Percentiles rank a stretch among this genome's conserved stretches.
Conservation (phyloP, 1,140 invertebrate species). For the Pseudomyrmex sp. region DNA sequence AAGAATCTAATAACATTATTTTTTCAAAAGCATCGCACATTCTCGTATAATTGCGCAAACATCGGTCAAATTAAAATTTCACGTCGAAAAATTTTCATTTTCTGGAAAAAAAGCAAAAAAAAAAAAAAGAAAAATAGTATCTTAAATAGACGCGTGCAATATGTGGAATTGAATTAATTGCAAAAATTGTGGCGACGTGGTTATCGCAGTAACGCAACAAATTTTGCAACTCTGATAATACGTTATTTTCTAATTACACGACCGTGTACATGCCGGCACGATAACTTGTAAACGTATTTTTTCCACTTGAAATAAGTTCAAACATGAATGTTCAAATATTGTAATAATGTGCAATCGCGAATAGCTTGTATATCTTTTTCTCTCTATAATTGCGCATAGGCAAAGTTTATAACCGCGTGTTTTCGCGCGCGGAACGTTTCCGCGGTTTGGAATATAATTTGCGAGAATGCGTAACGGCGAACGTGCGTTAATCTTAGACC, state of each 20-base stretch:
- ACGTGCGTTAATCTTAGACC: constrained; percentile 51
- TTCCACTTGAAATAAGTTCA: too few species aligned
- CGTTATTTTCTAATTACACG: too few species aligned
- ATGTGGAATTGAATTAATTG: constrained; percentile 21
- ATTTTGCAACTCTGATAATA: constrained; percentile 3
- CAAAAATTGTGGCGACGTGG: neutral
- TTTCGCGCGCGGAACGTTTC: constrained; percentile 13
- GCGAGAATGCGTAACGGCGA: constrained; percentile 45
- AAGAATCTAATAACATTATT: neutral
- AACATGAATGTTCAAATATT: too few species aligned
- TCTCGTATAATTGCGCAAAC: neutral
- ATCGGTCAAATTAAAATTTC: too few species aligned
- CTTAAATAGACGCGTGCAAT: neutral
- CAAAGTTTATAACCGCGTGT: constrained; percentile 45
- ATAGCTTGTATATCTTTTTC: neutral
- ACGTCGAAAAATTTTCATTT: neutral
- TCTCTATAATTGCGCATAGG: constrained; percentile 11
- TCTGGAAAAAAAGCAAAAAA: neutral
- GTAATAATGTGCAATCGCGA: too few species aligned
- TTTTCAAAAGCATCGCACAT: neutral
- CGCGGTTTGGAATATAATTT: constrained; percentile 52
- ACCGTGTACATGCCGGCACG: too few species aligned
- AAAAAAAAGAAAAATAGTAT: neutral
- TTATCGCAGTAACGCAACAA: constrained; percentile 25
- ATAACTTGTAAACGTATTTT: too few species aligned